These are phyloP conservation scores for Perca fluviatilis DNA, from an alignment of 2,113 vertebrate species.

Conservation along the genomic window DNA sequence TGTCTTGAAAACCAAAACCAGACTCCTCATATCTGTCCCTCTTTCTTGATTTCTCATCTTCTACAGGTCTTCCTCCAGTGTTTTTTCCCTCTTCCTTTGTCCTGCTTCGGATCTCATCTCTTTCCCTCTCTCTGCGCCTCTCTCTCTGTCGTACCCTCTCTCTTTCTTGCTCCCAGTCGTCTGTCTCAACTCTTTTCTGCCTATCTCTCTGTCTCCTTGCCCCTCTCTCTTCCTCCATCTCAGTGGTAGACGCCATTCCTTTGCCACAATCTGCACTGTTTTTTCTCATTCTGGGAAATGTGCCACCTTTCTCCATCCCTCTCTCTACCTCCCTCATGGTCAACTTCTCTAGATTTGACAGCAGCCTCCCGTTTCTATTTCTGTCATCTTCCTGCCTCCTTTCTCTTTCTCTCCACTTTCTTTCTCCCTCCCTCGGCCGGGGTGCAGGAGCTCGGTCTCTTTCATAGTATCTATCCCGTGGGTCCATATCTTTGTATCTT, in stretches of 20 bases:
- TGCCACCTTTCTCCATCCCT: conserved; percentile 71
- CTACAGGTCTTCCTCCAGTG: conserved; percentile 40
- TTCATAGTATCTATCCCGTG: conserved; percentile 39
- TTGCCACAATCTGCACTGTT: conserved; percentile 39
- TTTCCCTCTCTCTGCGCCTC: conserved; percentile 50
- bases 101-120: conserved; percentile 48
- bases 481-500: conserved; percentile 56
- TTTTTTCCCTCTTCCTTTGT: conserved; percentile 53
- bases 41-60: conserved; percentile 47
- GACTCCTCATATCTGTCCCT: conserved; percentile 55
- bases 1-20: conserved; percentile 55
- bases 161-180: conserved; percentile 44
- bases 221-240: conserved; percentile 29
- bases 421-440: conserved; percentile 55
- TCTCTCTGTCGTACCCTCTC: conserved; percentile 36
- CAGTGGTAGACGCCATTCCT: background rate
- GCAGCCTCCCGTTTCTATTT: conserved; percentile 47
- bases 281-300: conserved; percentile 77
- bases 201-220: conserved; percentile 33
- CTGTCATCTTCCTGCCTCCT: conserved; percentile 47
- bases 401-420: conserved; percentile 59
- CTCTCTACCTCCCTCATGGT: conserved; percentile 39
- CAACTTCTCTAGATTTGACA: conserved; percentile 36
- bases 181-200: conserved; percentile 37
- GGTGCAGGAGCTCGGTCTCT: conserved; percentile 35